Percentiles rank a stretch among this genome's conserved stretches.
Conservation (phyloP, 2,888 invertebrate species). For the Xylota segnis region DNA sequence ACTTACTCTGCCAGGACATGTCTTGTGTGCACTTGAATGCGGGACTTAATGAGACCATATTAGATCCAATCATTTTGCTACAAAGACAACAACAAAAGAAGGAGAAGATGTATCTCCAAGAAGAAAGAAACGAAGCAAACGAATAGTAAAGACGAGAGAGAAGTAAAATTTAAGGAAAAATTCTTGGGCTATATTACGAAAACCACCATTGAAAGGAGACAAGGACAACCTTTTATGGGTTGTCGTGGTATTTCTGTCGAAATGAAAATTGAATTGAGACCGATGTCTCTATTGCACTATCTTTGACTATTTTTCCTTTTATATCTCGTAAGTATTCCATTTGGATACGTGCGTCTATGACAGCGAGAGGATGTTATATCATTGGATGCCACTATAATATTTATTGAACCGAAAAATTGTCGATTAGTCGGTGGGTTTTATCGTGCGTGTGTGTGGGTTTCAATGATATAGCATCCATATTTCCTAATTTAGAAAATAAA, state of each 20-base stretch:
- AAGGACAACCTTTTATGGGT: constrained; percentile 7
- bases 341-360: not conserved
- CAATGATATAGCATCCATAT: not conserved
- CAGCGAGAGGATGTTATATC: constrained; percentile 5
- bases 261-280: constrained; percentile 50
- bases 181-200: constrained; percentile 1
- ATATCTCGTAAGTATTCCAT: constrained; percentile 6
- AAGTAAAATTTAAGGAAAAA: not conserved
- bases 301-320: constrained; percentile 16
- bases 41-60: constrained; percentile 56
- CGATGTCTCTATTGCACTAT: constrained; percentile 46
- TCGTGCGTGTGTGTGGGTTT: not conserved
- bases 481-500: not conserved
- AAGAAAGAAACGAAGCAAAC: constrained; percentile 2
- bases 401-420: constrained; percentile 28
- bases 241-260: constrained; percentile 7
- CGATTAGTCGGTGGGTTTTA: constrained; percentile 19
- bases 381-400: constrained; percentile 2
- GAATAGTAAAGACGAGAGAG: not conserved
- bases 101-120: not conserved
- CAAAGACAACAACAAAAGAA: not conserved
- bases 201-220: constrained; percentile 9
- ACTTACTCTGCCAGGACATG: constrained; percentile 24
- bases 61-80: constrained; percentile 34
- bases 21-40: constrained; percentile 37